Evolutionary conservation across 2,888 invertebrate genomes (phyloP), one percentile per base, ranked within the genome.

Genomic region (Drosophila pegasa): DNA sequence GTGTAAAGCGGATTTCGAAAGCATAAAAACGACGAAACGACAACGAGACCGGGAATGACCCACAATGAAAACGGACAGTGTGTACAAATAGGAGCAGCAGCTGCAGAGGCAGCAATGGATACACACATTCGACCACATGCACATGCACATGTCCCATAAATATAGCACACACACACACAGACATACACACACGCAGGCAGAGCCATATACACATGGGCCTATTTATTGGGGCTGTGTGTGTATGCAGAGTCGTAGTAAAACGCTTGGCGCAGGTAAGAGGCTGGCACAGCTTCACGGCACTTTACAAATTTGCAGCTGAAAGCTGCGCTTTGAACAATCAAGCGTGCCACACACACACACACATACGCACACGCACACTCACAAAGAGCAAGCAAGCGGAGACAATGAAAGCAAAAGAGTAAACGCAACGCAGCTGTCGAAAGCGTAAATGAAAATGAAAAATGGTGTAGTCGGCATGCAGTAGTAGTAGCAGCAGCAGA

Each of bases 251-350:
- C 70, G 72, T 82, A 85, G 85, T 85, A 83, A 83, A 82, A 82
- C 48, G 77, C 79, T 75, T 51, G 60, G 52, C 29, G 63, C 85
- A 83, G 83, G 82, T 84, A 61, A 63, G 64, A 61, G 70, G 45
- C 52, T 50, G 64, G 43, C 52, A 55, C 56, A 59, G 64, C 75
- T 66, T 55, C 66, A 69, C 78, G 56, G 80, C 80, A 79, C 80
- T 83, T 83, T 75, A 70, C 80, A 83, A 79, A 85, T 80, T 85
- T 84, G 72, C 85, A 77, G 57, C 64, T 75, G 85, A 80, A 79
- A 72, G 77, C 83, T 83, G 80, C 83, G 80, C 83, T 83, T 83
- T 84, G 79, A 79, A 85, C 85, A 84, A 84, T 84, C 83, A 84
- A 82, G 75, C 83, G 71, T 75, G 72, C 78, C 40, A 55, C 33